Conservation (phyloP, 2,113 vertebrate genomes). For the Petrocephalus zakoni region DNA sequence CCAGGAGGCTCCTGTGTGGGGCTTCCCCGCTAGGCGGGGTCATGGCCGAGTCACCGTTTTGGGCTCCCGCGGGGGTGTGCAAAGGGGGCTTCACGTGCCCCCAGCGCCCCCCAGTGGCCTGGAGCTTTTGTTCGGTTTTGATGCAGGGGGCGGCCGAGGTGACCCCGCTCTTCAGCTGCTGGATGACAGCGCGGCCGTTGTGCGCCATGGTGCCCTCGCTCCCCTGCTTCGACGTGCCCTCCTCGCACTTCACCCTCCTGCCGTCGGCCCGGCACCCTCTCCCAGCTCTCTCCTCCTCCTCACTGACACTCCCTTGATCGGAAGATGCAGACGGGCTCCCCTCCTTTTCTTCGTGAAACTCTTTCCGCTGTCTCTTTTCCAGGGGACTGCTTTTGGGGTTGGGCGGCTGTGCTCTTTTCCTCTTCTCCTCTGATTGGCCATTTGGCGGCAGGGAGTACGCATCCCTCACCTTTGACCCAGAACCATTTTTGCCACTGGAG, state of each 20-base stretch:
- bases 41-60: slow-evolving; percentile 57
- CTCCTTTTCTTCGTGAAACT: slow-evolving; percentile 45
- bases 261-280: slow-evolving; percentile 34
- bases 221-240: slow-evolving; percentile 41
- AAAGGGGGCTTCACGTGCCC: slow-evolving; percentile 38
- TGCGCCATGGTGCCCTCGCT: slow-evolving; percentile 47
- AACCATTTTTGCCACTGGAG: slow-evolving; percentile 45
- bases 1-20: slow-evolving; percentile 56
- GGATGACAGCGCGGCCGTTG: slow-evolving; percentile 64
- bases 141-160: slow-evolving; percentile 50
- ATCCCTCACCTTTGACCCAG: slow-evolving; percentile 53
- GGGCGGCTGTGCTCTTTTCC: slow-evolving; percentile 58
- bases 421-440: slow-evolving; percentile 53
- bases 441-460: slow-evolving; percentile 38
- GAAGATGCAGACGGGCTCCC: slow-evolving; percentile 57
- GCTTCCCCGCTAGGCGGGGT: slow-evolving; percentile 52
- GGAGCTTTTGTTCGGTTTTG: slow-evolving; percentile 65
- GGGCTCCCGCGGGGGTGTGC: slow-evolving; percentile 55
- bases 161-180: slow-evolving; percentile 52
- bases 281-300: slow-evolving; percentile 54
- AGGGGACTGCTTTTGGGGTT: slow-evolving; percentile 53
- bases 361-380: slow-evolving; percentile 52
- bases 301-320: slow-evolving; percentile 57
- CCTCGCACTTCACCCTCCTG: slow-evolving; percentile 67
- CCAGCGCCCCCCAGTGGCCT: slow-evolving; percentile 53